These are phyloP conservation scores for Itoplectis maculator DNA, from an alignment of 2,888 invertebrate species.

Conservation along the genomic window DNA sequence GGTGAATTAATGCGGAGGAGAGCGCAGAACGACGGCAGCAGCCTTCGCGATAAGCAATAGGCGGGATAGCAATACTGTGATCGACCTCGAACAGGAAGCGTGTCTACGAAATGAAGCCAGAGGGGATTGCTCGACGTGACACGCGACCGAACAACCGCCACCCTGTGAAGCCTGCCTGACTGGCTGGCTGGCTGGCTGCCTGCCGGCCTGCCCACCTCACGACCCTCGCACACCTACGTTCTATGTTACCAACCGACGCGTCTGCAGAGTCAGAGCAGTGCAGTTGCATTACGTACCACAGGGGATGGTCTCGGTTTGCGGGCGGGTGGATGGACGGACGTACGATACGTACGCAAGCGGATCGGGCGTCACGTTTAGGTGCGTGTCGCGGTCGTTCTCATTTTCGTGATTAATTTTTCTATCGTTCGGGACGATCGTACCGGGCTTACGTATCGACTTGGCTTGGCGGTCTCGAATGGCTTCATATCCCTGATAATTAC, in stretches of 20 bases:
- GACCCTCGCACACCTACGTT: conserved; percentile 45
- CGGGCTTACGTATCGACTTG: conserved; percentile 27
- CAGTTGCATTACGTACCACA: conserved; percentile 60
- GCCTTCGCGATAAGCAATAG: conserved; percentile 67
- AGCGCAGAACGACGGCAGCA: conserved; percentile 53
- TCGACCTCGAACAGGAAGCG: conserved; percentile 71
- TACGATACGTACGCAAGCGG: conserved; percentile 69
- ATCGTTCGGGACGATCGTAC: conserved; percentile 73
- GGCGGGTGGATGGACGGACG: conserved; percentile 70
- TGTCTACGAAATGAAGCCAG: conserved; percentile 74
- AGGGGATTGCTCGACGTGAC: conserved; percentile 78
- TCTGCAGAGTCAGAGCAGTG: conserved; percentile 43
- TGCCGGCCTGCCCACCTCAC: conserved; percentile 43
- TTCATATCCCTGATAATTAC: conserved; percentile 44
- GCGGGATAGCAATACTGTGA: conserved; percentile 66
- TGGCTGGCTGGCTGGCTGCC: background rate
- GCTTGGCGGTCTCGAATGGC: conserved; percentile 56
- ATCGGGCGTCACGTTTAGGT: conserved; percentile 68
- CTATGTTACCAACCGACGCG: background rate
- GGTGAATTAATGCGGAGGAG: conserved; percentile 37
- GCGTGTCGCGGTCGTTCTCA: conserved; percentile 70
- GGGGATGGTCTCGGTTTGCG: conserved; percentile 44
- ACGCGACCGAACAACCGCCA: conserved; percentile 78
- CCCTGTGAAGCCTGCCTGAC: conserved; percentile 25
- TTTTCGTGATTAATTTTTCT: conserved; percentile 83